Evolutionary conservation across 2,113 vertebrate species (phyloP).

Genomic region (Rhegmatorhina hoffmannsi): DNA sequence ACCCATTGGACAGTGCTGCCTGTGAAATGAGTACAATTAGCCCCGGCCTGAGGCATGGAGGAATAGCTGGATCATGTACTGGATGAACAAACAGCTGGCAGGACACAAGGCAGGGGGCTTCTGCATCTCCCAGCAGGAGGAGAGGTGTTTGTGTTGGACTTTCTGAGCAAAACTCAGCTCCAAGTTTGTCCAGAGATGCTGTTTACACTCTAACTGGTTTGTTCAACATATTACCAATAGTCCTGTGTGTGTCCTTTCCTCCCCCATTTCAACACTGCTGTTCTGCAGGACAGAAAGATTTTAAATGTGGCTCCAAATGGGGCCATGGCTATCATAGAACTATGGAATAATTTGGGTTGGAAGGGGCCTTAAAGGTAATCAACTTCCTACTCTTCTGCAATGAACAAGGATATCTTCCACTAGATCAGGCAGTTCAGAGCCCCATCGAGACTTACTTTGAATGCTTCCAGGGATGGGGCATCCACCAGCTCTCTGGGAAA

Average conservation of each 20-base stretch:
- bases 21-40: background rate
- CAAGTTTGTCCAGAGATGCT: background rate
- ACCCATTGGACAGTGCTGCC: background rate
- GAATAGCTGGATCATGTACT: background rate
- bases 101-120: background rate
- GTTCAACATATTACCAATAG: fast-evolving
- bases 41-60: background rate
- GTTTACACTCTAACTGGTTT: background rate
- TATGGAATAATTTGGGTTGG: background rate
- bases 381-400: background rate
- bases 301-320: background rate
- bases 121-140: background rate
- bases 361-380: background rate
- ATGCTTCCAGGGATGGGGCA: background rate
- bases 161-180: background rate
- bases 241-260: background rate
- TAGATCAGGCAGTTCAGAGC: background rate
- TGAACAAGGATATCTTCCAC: background rate
- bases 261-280: background rate
- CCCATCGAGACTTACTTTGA: background rate
- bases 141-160: background rate
- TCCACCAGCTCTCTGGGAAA: background rate
- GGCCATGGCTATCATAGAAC: background rate
- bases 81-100: background rate
- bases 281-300: background rate